A percentile compares a stretch with the other conserved stretches of the same genome.
These are phyloP conservation scores for Eulacestoma nigropectus DNA, from an alignment of 2,113 vertebrate genomes.

Conservation along the genomic window DNA sequence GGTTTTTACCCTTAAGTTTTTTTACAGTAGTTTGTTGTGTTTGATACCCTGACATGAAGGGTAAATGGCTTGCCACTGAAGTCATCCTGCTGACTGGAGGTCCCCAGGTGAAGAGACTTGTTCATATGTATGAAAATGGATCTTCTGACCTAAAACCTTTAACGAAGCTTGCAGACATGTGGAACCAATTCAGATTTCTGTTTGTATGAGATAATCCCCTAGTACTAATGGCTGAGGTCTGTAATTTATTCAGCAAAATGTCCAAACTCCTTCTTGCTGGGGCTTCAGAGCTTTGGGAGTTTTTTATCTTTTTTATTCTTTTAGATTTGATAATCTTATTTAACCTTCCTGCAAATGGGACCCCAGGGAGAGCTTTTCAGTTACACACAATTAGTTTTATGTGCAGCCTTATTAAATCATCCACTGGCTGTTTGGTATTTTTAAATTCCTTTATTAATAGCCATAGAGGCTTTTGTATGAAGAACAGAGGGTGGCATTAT, in stretches of 20 bases:
- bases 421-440: not conserved
- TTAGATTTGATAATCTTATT: constrained; percentile 23
- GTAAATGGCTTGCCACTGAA: not conserved
- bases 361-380: constrained; percentile 12
- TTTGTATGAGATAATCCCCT: not conserved
- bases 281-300: not conserved
- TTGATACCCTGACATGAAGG: not conserved
- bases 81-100: not conserved
- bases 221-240: not conserved
- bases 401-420: constrained; percentile 42
- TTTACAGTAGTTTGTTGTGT: not conserved
- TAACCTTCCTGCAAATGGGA: not conserved
- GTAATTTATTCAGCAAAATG: constrained; percentile 3
- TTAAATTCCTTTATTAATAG: not conserved
- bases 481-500: not conserved
- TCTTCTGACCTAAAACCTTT: not conserved
- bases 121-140: not conserved
- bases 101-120: not conserved
- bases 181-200: not conserved
- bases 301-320: not conserved
- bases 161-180: not conserved
- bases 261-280: not conserved
- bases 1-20: not conserved
- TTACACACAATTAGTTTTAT: constrained; percentile 49
- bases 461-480: not conserved